Evolutionary conservation across 2,888 invertebrate genomes (phyloP).

Genomic region (Folsomia candida): DNA sequence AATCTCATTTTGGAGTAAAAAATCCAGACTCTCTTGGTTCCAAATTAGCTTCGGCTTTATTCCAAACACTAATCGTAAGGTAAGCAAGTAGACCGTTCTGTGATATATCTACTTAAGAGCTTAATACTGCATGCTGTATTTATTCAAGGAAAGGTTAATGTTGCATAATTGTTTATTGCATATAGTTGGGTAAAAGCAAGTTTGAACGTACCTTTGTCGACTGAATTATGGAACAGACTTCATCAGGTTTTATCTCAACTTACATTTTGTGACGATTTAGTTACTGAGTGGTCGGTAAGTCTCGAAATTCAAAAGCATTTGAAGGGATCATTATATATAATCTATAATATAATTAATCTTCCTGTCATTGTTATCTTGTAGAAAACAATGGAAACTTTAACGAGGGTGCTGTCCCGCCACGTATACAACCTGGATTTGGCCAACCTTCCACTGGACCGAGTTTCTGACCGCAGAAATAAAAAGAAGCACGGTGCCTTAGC

Average conservation of each 20-base stretch:
- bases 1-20: conserved; percentile 68
- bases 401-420: conserved; percentile 88
- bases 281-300: conserved; percentile 92
- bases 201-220: conserved; percentile 83
- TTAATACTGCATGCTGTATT: no score
- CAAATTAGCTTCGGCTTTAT: conserved; percentile 77
- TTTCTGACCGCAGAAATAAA: conserved; percentile 58
- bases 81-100: no score
- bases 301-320: background rate
- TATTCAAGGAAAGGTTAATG: background rate
- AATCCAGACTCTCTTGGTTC: conserved; percentile 64
- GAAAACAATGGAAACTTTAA: conserved; percentile 96
- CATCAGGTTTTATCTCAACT: conserved; percentile 80
- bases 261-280: conserved; percentile 90
- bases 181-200: conserved; percentile 98
- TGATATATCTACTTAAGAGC: no score
- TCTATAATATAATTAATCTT: no score
- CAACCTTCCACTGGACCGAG: conserved; percentile 75
- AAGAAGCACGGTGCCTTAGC: conserved; percentile 2
- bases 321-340: no score
- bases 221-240: conserved; percentile 90
- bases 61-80: conserved; percentile 53
- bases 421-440: conserved; percentile 90
- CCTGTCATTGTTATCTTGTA: no score
- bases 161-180: conserved; percentile 67